A percentile compares a stretch with the other conserved stretches of the same genome.
phyloP scores from a whole-genome alignment of 1,140 invertebrate genomes.

The Archivesica marissinica region DNA sequence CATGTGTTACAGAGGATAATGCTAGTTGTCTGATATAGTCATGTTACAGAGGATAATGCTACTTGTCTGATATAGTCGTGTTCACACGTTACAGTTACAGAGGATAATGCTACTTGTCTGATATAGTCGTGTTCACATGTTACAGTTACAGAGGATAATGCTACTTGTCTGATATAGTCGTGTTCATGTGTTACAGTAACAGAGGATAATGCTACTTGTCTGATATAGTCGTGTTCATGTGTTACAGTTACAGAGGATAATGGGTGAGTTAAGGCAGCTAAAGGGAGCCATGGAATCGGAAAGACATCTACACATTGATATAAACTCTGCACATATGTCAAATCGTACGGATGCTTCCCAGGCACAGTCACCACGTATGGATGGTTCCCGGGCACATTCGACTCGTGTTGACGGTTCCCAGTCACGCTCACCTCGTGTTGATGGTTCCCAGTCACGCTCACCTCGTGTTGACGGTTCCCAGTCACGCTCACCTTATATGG shows the following conservation, averaged over 20 bases:
- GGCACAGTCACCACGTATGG: neutral
- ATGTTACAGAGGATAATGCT: no score
- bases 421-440: neutral
- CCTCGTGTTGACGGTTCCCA: neutral
- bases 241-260: slow-evolving; percentile 34
- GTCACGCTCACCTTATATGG: neutral
- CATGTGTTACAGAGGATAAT: no score
- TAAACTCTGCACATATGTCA: slow-evolving; percentile 34
- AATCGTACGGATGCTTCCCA: neutral
- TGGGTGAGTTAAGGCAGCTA: slow-evolving; percentile 3
- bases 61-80: no score
- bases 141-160: no score
- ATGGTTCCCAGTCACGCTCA: neutral
- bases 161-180: no score
- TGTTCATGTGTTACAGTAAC: no score
- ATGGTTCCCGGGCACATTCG: neutral
- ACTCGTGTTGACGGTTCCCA: neutral
- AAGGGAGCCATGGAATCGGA: slow-evolving; percentile 42
- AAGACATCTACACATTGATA: slow-evolving; percentile 49
- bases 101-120: no score
- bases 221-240: no score
- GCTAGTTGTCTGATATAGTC: no score
- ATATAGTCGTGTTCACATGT: no score
- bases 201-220: no score
- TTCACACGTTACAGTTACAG: no score